Evolutionary conservation across 2,113 vertebrate genomes (phyloP).

Genomic region (Heloderma charlesbogerti): DNA sequence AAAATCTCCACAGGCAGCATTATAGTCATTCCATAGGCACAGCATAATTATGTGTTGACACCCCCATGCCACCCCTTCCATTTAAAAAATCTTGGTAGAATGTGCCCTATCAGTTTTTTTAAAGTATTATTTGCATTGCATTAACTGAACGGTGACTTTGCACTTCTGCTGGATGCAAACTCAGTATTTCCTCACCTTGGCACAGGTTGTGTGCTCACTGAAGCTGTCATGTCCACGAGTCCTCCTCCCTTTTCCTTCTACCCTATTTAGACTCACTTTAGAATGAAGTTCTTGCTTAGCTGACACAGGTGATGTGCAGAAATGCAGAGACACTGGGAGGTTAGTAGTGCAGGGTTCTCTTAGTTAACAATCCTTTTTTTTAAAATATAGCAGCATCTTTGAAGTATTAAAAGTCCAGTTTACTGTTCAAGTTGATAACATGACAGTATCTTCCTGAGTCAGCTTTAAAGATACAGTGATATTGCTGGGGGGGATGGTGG

Average conservation of each 20-base stretch:
- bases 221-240: not conserved
- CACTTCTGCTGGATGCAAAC: not conserved
- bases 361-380: not conserved
- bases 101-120: not conserved
- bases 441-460: slow-evolving; percentile 6
- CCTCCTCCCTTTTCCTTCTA: not conserved
- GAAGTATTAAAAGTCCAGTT: not conserved
- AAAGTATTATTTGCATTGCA: not conserved
- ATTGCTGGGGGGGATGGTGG: not conserved
- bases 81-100: not conserved
- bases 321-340: not conserved
- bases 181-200: not conserved
- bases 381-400: not conserved
- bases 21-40: not conserved
- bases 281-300: not conserved
- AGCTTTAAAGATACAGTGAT: not conserved
- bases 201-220: not conserved
- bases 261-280: not conserved
- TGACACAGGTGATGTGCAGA: not conserved
- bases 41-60: not conserved
- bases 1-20: not conserved
- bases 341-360: slow-evolving; percentile 15
- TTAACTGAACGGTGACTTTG: not conserved
- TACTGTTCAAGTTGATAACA: not conserved
- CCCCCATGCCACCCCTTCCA: not conserved